Evolutionary conservation across 2,113 vertebrate genomes (phyloP), one percentile per base, ranked within the genome.

Genomic region (Mustela nigripes): DNA sequence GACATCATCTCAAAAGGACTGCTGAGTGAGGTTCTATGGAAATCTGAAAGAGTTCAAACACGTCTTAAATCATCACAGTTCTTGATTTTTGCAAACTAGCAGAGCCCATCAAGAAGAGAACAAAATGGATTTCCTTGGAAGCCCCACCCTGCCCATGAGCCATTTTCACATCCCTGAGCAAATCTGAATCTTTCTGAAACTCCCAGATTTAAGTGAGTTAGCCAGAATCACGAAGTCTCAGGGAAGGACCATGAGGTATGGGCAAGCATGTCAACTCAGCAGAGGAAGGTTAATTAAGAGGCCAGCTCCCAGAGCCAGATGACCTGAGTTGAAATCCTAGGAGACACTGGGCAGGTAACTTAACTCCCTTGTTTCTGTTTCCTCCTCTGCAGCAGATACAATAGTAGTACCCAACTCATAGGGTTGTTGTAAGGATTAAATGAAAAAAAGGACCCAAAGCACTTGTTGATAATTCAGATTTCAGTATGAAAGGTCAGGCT

Each of bases 51-150:
- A 96, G 96, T 94, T 94, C 97, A 88, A 84, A 82, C 4, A 63
- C 94, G 92, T 98, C 92, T 92, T 95, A 97, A 97, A 96, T 98
- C 97, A 98, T 96, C 88, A 48, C 78, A 48, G 94, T 83, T 94
- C 87, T 97, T 97, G 94, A 53, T 89, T 98, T 98, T 91, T 97
- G 89, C 94, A 92, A 48, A 95, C 31, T 89, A 97, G 96, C 69
- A 96, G 14, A 98, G 71, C 74, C 97, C 97, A 95, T 97, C 93
- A 80, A 94, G 96, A 86, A 97, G 86, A 93, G 93, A 98, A 97
- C 91, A 65, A 80, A 97, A 98, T 88, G 97, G 98, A 98, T 97
- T 94, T 97, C 92, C 5, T 4, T 95, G 39, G 90, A 97, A 98
- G 91, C 74, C 15, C 39, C 58, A 89, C 69, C 95, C 98, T 5